Evolutionary conservation across 2,113 vertebrate species (phyloP).

Genomic region (Xiphophorus couchianus): DNA sequence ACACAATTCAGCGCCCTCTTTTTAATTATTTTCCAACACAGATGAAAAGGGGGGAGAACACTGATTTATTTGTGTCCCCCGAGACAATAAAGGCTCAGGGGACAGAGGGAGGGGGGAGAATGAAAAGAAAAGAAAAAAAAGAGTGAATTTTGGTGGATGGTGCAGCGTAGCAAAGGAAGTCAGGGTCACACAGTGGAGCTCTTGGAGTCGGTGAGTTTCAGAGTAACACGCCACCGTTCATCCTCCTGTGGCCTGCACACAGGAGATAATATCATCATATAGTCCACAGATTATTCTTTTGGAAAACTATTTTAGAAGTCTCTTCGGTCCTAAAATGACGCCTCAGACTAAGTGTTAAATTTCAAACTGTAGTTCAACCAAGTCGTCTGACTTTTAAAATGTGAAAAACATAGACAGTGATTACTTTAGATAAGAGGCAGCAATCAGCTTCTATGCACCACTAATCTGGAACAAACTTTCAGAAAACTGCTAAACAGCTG

Average conservation of each 20-base stretch:
- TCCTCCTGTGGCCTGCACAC: neutral
- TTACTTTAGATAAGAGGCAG: too few species aligned
- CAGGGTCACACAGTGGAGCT: slow-evolving; percentile 30
- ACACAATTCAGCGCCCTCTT: slow-evolving; percentile 76
- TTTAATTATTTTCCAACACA: slow-evolving; percentile 79
- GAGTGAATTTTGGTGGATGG: slow-evolving; percentile 61
- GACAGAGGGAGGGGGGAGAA: slow-evolving; percentile 3
- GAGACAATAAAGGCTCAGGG: slow-evolving; percentile 59
- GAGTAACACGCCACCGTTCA: slow-evolving; percentile 6
- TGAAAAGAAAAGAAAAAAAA: slow-evolving; percentile 7
- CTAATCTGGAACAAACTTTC: too few species aligned
- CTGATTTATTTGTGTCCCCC: slow-evolving; percentile 75
- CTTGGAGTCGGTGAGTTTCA: slow-evolving; percentile 31
- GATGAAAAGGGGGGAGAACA: slow-evolving; percentile 72
- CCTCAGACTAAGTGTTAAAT: neutral
- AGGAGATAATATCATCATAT: neutral
- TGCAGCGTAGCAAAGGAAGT: slow-evolving; percentile 52
- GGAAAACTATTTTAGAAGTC: too few species aligned
- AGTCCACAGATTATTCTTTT: neutral
- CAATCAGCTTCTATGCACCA: too few species aligned
- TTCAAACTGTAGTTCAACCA: neutral
- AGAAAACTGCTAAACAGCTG: too few species aligned
- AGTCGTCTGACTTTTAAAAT: neutral
- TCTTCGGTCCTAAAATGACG: too few species aligned
- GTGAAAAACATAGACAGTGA: neutral